Base-by-base conservation (phyloP, 1,140 invertebrate species). In the Neuroterus valhalla region DNA sequence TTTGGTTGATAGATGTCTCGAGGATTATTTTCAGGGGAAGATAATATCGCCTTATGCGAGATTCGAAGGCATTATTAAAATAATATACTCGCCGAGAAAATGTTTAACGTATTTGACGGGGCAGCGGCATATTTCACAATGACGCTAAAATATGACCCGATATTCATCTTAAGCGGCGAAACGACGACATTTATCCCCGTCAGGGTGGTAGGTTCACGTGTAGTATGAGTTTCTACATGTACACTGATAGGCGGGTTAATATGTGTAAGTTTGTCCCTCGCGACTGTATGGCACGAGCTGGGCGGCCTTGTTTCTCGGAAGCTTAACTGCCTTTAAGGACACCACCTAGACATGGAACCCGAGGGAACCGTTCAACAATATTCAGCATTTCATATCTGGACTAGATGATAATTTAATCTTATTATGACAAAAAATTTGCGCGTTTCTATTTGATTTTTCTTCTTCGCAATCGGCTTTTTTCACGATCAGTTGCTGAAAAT, bases 311-410 rank as follows among this genome's bases (percentile, higher is more conserved):
- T 62, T 82, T 80, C 80, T 76, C 68, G 74, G 72, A 67, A 79
- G 78, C 82, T 79, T 77, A 78, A 80, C 74, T 75, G 74, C 77
- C 80, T 74, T 69, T 71, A 71, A 80, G 72, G 74, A 72, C 66
- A 68, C 70, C 74, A 44, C 74, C 70, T 74, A 70, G 72, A 68
- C 69, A 75, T 70, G 72, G 66, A 50, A 66, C 55, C 72, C 62
- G 68, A 75, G 79, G 77, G 83, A 85, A 83, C 77, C 77, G 14
- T 77, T 81, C 77, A 74, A 74, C 81, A 81, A 85, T 87, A 85
- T 86, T 82, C 82, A 86, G 86, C 82, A 86, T 86, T 4, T 2
- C n/a, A n/a, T n/a, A n/a, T n/a, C n/a, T n/a, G n/a, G n/a, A n/a
- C n/a, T n/a, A n/a, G n/a, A n/a, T n/a, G n/a, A n/a, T n/a, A n/a